phyloP scores from a whole-genome alignment of 2,888 invertebrate species.

The Scrobipalpa atriplicella region DNA sequence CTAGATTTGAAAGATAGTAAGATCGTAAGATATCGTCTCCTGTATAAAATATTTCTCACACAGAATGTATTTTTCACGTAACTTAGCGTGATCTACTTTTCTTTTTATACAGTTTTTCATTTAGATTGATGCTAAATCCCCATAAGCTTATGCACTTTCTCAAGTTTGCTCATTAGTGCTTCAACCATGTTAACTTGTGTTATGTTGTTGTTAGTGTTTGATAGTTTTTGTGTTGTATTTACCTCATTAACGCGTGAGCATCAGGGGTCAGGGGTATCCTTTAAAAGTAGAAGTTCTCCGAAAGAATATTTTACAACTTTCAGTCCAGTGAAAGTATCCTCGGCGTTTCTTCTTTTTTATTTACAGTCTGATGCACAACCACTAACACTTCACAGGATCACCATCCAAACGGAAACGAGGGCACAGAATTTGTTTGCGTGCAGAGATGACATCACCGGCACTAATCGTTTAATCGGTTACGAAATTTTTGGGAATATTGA shows the following conservation, averaged over 20 bases:
- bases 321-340: constrained; percentile 82
- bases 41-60: constrained; percentile 16
- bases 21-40: constrained; percentile 26
- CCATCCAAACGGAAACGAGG: constrained; percentile 45
- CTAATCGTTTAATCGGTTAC: constrained; percentile 51
- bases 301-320: constrained; percentile 77
- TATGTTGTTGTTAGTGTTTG: constrained; percentile 15
- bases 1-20: constrained; percentile 25
- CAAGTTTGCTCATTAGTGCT: neutral
- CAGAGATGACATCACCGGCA: constrained; percentile 56
- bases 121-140: constrained; percentile 15
- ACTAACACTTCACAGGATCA: constrained; percentile 48
- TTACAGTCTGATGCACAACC: constrained; percentile 53
- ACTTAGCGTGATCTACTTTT: constrained; percentile 27
- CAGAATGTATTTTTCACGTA: constrained; percentile 29
- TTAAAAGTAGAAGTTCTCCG: constrained; percentile 70
- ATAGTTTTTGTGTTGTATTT: constrained; percentile 41
- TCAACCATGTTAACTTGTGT: neutral
- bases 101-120: constrained; percentile 24
- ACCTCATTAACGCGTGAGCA: constrained; percentile 60
- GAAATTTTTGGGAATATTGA: constrained; percentile 53
- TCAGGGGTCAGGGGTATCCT: constrained; percentile 52
- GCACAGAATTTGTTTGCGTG: constrained; percentile 35
- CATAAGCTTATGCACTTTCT: constrained; percentile 1
- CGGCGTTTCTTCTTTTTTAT: constrained; percentile 64